phyloP scores from a whole-genome alignment of 2,113 vertebrate genomes.

The Erythrocercus mccallii region DNA sequence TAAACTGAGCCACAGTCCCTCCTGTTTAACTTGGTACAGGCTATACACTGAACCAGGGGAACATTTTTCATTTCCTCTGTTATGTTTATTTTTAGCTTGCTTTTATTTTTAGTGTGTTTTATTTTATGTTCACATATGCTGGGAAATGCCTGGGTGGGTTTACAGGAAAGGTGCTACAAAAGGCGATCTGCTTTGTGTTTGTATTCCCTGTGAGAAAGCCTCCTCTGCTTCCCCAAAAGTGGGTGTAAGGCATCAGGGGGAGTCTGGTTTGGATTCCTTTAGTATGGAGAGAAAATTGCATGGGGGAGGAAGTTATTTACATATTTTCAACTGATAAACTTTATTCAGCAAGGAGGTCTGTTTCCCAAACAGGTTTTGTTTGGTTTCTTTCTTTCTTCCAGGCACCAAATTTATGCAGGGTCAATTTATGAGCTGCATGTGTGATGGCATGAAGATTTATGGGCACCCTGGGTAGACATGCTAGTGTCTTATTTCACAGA shows the following conservation, averaged over 20 bases:
- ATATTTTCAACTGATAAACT: neutral
- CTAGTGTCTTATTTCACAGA: neutral
- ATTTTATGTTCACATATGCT: conserved; percentile 13
- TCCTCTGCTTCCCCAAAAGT: neutral
- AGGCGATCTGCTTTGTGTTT: neutral
- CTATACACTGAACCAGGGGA: neutral
- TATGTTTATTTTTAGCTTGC: conserved; percentile 2
- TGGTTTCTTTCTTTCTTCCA: neutral
- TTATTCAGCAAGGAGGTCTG: neutral
- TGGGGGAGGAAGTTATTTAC: neutral
- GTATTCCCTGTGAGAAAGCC: neutral
- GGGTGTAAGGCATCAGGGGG: neutral
- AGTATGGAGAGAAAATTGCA: neutral
- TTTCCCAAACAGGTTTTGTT: conserved; percentile 42
- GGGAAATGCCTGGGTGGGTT: conserved; percentile 22
- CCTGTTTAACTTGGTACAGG: conserved; percentile 3
- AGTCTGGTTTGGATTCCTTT: neutral
- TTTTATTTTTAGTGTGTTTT: conserved; percentile 36
- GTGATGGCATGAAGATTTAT: neutral
- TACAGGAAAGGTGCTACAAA: conserved; percentile 46
- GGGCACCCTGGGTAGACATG: neutral
- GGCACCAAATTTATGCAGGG: neutral
- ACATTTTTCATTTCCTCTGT: neutral
- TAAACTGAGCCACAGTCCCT: neutral
- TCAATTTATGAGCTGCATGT: neutral